Conservation (phyloP, 2,797 vertebrate genomes). For the Enteromius anoplus region DNA sequence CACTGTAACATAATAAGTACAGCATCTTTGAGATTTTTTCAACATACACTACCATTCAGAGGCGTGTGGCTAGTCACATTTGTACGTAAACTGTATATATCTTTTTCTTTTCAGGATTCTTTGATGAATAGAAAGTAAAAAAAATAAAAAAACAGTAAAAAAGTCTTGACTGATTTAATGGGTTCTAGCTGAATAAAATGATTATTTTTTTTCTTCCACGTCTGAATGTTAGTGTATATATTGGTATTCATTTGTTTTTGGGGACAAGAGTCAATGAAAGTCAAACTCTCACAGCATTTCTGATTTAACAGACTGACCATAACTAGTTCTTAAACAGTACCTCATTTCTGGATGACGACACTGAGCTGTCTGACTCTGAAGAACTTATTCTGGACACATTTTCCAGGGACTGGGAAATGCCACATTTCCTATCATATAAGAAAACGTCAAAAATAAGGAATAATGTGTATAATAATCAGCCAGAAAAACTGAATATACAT, state of each 20-base stretch:
- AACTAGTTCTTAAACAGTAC: constrained; percentile 62
- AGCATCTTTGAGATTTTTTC: not conserved
- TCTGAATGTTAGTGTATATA: not conserved
- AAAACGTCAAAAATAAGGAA: not conserved
- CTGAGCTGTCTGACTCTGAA: constrained; percentile 73
- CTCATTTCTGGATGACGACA: constrained; percentile 68
- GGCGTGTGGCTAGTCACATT: not conserved
- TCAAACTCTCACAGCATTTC: not conserved
- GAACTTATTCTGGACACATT: constrained; percentile 77
- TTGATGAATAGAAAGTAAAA: not conserved
- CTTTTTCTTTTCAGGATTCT: not conserved
- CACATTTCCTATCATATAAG: constrained; percentile 63
- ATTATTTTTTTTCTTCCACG: not conserved
- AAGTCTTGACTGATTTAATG: not conserved
- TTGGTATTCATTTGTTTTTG: not conserved
- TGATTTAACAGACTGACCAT: not conserved
- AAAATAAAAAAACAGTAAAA: not conserved
- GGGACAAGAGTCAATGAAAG: not conserved
- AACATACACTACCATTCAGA: not conserved
- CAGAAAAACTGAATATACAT: not conserved
- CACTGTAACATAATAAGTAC: constrained; percentile 9
- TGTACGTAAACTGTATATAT: not conserved
- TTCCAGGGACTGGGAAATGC: constrained; percentile 77
- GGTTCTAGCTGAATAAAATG: not conserved
- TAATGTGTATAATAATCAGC: not conserved